Evolutionary conservation across 2,888 invertebrate genomes (phyloP).

Genomic region (Ferrisia virgata): DNA sequence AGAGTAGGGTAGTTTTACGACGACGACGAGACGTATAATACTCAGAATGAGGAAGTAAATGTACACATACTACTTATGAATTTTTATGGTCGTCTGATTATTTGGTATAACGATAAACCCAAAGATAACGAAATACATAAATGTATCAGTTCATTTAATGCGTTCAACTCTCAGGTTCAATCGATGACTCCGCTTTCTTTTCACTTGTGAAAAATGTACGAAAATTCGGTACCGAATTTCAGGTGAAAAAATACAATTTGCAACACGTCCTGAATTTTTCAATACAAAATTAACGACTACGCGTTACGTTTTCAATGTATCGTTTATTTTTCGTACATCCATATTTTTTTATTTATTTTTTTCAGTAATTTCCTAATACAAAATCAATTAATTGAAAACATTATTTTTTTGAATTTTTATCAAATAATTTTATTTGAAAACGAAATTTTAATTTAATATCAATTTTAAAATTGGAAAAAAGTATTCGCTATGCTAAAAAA

Average conservation of each 20-base stretch:
- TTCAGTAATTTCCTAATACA: background rate
- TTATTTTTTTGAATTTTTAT: background rate
- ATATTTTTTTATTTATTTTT: too few relatives aligned
- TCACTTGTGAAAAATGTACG: too few relatives aligned
- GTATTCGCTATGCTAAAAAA: too few relatives aligned
- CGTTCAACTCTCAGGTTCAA: background rate
- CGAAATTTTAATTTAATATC: background rate
- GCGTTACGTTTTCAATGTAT: background rate
- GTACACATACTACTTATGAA: background rate
- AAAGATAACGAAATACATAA: background rate
- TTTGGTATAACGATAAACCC: background rate
- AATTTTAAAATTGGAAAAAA: background rate
- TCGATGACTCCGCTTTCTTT: too few relatives aligned
- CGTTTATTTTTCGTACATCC: background rate
- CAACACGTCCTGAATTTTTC: background rate
- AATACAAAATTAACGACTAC: background rate
- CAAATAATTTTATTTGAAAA: background rate
- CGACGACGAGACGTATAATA: background rate
- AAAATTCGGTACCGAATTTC: too few relatives aligned
- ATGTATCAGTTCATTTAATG: background rate
- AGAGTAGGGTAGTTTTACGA: background rate
- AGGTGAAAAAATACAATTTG: too few relatives aligned
- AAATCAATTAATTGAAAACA: background rate
- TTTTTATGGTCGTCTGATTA: constrained; percentile 1
- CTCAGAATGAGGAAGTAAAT: background rate